These are phyloP conservation scores for Ips typographus DNA, from an alignment of 1,140 invertebrate genomes.

Conservation along the genomic window DNA sequence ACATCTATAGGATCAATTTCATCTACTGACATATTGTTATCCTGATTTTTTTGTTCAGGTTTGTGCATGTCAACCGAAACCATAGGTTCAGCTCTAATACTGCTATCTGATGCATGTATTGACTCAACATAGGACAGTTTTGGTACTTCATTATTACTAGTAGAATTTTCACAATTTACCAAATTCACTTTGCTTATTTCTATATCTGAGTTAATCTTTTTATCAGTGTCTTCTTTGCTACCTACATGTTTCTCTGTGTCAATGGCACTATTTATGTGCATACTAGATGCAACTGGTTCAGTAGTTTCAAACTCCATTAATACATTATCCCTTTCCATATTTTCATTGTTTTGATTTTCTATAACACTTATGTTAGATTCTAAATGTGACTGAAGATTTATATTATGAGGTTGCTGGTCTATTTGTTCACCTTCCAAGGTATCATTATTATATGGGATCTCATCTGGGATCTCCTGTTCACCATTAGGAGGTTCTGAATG, in stretches of 20 bases:
- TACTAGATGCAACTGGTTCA: not conserved
- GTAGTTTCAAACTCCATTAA: constrained; percentile 25
- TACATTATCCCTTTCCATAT: constrained; percentile 30
- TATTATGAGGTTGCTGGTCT: constrained; percentile 11
- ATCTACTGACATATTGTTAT: not conserved
- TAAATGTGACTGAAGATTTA: constrained; percentile 21
- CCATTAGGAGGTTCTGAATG: constrained; percentile 16
- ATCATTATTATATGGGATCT: constrained; percentile 1
- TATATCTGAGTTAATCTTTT: no score
- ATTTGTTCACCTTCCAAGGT: constrained; percentile 1
- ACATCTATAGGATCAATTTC: not conserved
- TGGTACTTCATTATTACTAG: no score
- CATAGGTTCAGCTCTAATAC: not conserved
- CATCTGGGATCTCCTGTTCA: constrained; percentile 4
- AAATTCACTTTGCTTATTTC: no score
- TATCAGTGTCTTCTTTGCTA: no score
- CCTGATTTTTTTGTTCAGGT: not conserved
- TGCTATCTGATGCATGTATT: no score
- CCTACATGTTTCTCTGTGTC: no score
- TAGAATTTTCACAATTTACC: no score
- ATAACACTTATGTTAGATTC: constrained; percentile 27
- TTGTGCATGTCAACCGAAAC: not conserved
- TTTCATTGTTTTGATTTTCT: constrained; percentile 33
- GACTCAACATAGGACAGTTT: no score
- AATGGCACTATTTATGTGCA: not conserved